phyloP scores from a whole-genome alignment of 30 jellyfish, hydroid and myxozoan genomes.

The Pelagia noctiluca region DNA sequence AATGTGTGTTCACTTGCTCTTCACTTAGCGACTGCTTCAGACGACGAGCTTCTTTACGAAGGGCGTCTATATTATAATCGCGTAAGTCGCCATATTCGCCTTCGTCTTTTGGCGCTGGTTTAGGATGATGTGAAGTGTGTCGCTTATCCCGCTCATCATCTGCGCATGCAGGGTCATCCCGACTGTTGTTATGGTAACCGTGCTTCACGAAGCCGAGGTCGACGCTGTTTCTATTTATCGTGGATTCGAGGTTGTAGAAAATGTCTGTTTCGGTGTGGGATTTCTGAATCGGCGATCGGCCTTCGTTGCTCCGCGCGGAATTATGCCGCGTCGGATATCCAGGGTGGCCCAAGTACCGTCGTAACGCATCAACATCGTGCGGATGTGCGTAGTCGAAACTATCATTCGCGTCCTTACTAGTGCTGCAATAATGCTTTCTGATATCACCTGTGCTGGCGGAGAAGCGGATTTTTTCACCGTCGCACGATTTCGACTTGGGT shows the following conservation, averaged over 20 bases:
- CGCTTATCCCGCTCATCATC: slow-evolving; percentile 60
- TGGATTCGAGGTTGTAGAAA: slow-evolving; percentile 28
- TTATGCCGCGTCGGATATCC: slow-evolving; percentile 97
- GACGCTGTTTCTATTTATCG: background rate
- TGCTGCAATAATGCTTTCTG: slow-evolving; percentile 36
- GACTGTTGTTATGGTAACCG: slow-evolving; percentile 25
- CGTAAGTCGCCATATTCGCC: slow-evolving; percentile 36
- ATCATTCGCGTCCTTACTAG: slow-evolving; percentile 47
- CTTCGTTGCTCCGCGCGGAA: slow-evolving; percentile 96
- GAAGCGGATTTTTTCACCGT: slow-evolving; percentile 10
- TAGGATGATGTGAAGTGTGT: background rate
- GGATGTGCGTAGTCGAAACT: slow-evolving; percentile 45
- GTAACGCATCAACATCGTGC: slow-evolving; percentile 44
- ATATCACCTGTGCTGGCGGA: slow-evolving; percentile 77
- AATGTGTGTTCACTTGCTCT: slow-evolving; percentile 90
- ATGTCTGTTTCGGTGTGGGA: slow-evolving; percentile 57
- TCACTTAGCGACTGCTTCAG: slow-evolving; percentile 82
- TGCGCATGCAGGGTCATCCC: background rate
- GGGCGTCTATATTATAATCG: slow-evolving; percentile 52
- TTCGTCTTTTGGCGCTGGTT: slow-evolving; percentile 7
- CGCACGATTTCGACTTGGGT: slow-evolving; percentile 37
- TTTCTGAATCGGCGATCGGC: slow-evolving; percentile 96
- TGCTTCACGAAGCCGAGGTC: slow-evolving; percentile 19
- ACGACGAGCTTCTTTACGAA: slow-evolving; percentile 70
- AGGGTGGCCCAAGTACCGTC: slow-evolving; percentile 76